These are phyloP conservation scores for Drosophila sordidula DNA, from an alignment of 2,888 invertebrate genomes.

Conservation along the genomic window DNA sequence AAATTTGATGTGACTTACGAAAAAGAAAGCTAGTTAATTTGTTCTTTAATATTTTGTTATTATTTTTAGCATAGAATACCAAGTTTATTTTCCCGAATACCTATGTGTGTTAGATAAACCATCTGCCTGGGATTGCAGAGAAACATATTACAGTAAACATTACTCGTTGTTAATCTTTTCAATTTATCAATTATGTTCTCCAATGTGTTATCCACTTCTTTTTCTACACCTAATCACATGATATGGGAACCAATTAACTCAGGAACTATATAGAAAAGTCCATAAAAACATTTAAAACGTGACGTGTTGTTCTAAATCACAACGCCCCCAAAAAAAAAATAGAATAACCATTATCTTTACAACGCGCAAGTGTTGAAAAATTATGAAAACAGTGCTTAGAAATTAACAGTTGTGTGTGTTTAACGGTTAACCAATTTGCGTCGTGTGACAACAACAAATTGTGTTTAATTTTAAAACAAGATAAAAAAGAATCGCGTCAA, in stretches of 20 bases:
- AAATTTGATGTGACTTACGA: no score
- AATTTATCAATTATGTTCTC: not conserved
- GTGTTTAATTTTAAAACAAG: conserved; percentile 72
- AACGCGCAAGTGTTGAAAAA: conserved; percentile 31
- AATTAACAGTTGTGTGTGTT: conserved; percentile 31
- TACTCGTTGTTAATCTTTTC: not conserved
- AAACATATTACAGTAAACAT: not conserved
- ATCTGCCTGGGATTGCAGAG: not conserved
- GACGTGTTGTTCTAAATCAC: conserved; percentile 37
- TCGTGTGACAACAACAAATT: conserved; percentile 39
- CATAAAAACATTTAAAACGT: not conserved
- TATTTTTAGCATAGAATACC: no score
- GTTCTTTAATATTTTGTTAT: no score
- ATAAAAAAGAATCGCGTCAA: conserved; percentile 47
- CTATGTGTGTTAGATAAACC: not conserved
- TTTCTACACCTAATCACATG: not conserved
- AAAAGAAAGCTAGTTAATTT: no score
- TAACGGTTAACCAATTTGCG: conserved; percentile 18
- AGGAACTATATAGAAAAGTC: not conserved
- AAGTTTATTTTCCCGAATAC: not conserved
- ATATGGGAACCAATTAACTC: not conserved
- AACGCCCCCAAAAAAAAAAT: not conserved
- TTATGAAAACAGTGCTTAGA: conserved; percentile 59
- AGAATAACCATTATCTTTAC: conserved; percentile 39
- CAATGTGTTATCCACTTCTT: not conserved